phyloP scores from a whole-genome alignment of 2,113 vertebrate genomes.

The Grantiella picta region DNA sequence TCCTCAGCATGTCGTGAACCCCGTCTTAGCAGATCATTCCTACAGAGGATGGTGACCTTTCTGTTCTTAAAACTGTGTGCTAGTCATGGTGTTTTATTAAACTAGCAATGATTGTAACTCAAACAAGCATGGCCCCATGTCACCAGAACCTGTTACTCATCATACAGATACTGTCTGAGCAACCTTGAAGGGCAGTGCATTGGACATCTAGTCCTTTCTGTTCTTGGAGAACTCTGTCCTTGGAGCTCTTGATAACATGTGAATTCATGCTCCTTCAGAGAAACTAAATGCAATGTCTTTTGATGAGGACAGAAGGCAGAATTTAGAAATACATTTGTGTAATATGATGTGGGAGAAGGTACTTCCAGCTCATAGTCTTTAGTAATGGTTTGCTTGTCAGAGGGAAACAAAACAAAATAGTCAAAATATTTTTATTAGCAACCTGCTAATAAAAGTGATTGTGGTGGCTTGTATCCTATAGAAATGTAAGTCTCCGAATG shows the following conservation, averaged over 20 bases:
- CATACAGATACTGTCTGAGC: neutral
- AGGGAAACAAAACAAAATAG: neutral
- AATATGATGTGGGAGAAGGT: neutral
- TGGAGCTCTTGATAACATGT: neutral
- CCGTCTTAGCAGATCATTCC: neutral
- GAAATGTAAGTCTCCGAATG: neutral
- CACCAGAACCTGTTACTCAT: neutral
- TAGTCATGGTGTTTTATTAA: neutral
- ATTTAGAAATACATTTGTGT: neutral
- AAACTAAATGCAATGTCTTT: neutral
- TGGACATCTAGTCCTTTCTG: neutral
- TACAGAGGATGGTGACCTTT: neutral
- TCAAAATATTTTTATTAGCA: neutral
- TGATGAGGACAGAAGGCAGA: neutral
- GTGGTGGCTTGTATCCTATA: neutral
- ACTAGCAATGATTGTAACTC: neutral
- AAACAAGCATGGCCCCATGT: neutral
- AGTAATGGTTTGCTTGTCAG: neutral
- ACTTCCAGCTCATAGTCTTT: neutral
- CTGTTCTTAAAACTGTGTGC: neutral
- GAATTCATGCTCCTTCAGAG: neutral
- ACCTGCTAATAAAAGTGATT: neutral
- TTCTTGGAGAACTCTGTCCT: neutral
- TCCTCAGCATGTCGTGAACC: neutral
- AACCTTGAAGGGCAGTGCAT: neutral